Percentiles rank a stretch among this genome's conserved stretches.
Evolutionary conservation across 2,113 vertebrate species (phyloP).

Genomic region (Struthidea cinerea): DNA sequence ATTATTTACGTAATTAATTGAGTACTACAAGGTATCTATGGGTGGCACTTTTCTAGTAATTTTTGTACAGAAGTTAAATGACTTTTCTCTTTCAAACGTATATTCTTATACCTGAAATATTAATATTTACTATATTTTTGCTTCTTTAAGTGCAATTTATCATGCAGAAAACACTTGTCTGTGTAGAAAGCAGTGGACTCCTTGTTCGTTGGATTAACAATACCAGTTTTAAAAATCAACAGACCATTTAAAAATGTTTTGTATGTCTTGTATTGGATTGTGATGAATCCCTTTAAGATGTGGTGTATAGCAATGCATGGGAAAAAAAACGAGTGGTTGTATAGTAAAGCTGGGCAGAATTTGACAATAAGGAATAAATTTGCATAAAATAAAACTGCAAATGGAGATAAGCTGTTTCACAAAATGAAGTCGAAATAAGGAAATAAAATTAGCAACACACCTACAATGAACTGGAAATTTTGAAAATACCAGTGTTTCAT

Average conservation of each 20-base stretch:
- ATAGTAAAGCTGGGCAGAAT: background rate
- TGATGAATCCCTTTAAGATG: background rate
- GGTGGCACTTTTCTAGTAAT: background rate
- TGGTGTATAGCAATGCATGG: background rate
- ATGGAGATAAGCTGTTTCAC: background rate
- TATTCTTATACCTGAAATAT: background rate
- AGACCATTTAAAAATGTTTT: background rate
- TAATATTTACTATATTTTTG: background rate
- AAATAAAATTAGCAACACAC: constrained; percentile 8
- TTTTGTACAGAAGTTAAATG: background rate
- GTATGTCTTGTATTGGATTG: background rate
- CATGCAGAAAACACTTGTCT: background rate
- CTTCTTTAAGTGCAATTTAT: background rate
- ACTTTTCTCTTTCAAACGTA: background rate
- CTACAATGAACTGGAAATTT: background rate
- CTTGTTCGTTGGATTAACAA: background rate
- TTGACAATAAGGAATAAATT: background rate
- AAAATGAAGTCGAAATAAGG: constrained; percentile 4
- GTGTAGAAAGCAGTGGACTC: background rate
- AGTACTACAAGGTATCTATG: background rate
- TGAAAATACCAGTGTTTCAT: background rate
- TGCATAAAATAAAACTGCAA: background rate
- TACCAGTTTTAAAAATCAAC: background rate
- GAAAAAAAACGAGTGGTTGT: background rate
- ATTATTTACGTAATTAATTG: no score